Evolutionary conservation across 2,888 invertebrate species (phyloP).

Genomic region (Acanthosepion lycidas): DNA sequence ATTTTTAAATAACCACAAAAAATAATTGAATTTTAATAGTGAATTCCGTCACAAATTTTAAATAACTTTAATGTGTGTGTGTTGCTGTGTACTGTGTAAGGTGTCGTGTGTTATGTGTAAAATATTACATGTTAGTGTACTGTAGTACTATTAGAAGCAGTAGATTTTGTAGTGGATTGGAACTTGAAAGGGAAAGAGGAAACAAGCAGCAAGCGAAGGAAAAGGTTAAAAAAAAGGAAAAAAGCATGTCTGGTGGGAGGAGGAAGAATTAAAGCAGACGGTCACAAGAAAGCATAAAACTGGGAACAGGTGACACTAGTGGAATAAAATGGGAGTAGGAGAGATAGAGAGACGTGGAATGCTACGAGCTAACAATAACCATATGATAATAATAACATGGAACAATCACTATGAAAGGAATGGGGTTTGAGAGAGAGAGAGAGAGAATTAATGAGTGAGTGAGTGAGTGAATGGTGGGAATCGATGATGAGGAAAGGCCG

Average conservation of each 20-base stretch:
- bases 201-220: background rate
- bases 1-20: background rate
- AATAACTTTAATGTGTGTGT: background rate
- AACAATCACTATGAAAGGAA: background rate
- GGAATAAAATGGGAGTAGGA: background rate
- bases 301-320: slow-evolving; percentile 21
- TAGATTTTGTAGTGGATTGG: slow-evolving; percentile 23
- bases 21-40: background rate
- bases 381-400: background rate
- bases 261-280: background rate
- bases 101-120: background rate
- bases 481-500: slow-evolving; percentile 21
- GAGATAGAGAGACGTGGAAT: background rate
- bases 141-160: background rate
- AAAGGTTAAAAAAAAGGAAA: background rate
- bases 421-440: background rate
- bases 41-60: background rate
- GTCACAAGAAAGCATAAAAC: background rate
- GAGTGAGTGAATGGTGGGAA: background rate
- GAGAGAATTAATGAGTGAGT: background rate
- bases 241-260: slow-evolving; percentile 7
- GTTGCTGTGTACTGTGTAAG: background rate
- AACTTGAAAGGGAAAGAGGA: background rate
- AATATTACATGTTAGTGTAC: background rate
- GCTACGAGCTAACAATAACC: slow-evolving; percentile 8